phyloP scores from a whole-genome alignment of 2,797 vertebrate genomes.

The Phoxinus dragarum region DNA sequence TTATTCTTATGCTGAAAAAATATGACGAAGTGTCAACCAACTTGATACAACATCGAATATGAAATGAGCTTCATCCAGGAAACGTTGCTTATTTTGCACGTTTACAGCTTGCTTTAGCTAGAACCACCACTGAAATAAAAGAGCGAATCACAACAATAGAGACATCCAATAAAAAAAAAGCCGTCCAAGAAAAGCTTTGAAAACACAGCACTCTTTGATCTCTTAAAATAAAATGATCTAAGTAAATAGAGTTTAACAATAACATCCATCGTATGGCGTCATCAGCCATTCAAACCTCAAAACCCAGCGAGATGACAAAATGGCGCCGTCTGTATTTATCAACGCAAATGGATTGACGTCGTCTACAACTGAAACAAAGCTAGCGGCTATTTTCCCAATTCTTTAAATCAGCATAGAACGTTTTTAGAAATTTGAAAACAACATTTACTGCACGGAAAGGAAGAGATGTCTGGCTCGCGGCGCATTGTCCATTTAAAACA shows the following conservation, averaged over 20 bases:
- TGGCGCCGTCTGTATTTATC: conserved; percentile 42
- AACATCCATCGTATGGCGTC: conserved; percentile 24
- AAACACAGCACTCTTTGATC: conserved; percentile 1
- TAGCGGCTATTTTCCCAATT: not conserved
- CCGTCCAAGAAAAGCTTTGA: not conserved
- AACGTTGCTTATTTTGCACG: not conserved
- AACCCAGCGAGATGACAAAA: conserved; percentile 45
- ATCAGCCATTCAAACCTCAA: conserved; percentile 49
- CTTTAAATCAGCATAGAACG: not conserved
- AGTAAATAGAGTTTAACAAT: not conserved
- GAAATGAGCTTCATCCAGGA: not conserved
- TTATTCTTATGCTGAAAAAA: not conserved
- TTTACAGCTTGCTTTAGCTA: conserved; percentile 14
- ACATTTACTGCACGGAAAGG: not conserved
- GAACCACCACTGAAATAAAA: conserved; percentile 1
- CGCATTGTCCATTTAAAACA: not conserved
- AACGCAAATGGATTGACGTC: conserved; percentile 9
- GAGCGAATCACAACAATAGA: not conserved
- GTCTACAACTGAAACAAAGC: conserved; percentile 13
- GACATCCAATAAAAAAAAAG: not conserved
- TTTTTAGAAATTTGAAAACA: not conserved
- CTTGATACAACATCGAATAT: not conserved
- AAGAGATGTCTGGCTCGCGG: not conserved
- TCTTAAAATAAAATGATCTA: not conserved
- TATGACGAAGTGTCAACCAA: not conserved